These are phyloP conservation scores for Ctenopoma kingsleyae DNA, from an alignment of 2,797 vertebrate genomes.

Conservation along the genomic window DNA sequence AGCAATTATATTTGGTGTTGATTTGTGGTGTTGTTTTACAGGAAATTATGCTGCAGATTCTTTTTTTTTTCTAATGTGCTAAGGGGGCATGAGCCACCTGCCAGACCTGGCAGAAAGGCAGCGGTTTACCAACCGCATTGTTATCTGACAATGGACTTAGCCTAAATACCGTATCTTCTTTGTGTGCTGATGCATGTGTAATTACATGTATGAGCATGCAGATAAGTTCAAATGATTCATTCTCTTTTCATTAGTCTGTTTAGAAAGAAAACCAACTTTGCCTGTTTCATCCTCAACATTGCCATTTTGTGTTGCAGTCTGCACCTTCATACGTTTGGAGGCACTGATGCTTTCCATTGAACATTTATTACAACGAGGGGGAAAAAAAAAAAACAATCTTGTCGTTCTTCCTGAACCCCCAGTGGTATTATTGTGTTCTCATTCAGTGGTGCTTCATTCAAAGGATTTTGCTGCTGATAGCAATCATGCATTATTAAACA, in stretches of 20 bases:
- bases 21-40: slow-evolving; percentile 39
- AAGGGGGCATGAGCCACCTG: slow-evolving; percentile 42
- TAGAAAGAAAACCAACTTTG: slow-evolving; percentile 41
- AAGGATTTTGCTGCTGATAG: slow-evolving; percentile 83
- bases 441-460: slow-evolving; percentile 82
- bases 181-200: slow-evolving; percentile 8
- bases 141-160: slow-evolving; percentile 31
- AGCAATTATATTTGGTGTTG: slow-evolving; percentile 35
- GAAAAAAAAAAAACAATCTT: slow-evolving; percentile 59
- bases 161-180: slow-evolving; percentile 21
- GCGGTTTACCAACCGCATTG: slow-evolving; percentile 34
- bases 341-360: slow-evolving; percentile 61
- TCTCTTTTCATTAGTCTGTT: slow-evolving; percentile 2
- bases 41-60: slow-evolving; percentile 21
- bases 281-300: slow-evolving; percentile 37
- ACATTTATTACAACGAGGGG: slow-evolving; percentile 69
- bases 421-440: slow-evolving; percentile 82
- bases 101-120: slow-evolving; percentile 41
- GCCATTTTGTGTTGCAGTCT: slow-evolving; percentile 19
- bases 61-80: slow-evolving; percentile 21
- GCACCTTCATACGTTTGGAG: slow-evolving; percentile 42
- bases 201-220: slow-evolving; percentile 13
- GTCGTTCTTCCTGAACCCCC: slow-evolving; percentile 73
- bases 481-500: slow-evolving; percentile 86
- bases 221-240: slow-evolving; percentile 12